A percentile compares a stretch with the other conserved stretches of the same genome.
These are phyloP conservation scores for Fragum sueziense DNA, from an alignment of 2,888 invertebrate species.

Conservation along the genomic window DNA sequence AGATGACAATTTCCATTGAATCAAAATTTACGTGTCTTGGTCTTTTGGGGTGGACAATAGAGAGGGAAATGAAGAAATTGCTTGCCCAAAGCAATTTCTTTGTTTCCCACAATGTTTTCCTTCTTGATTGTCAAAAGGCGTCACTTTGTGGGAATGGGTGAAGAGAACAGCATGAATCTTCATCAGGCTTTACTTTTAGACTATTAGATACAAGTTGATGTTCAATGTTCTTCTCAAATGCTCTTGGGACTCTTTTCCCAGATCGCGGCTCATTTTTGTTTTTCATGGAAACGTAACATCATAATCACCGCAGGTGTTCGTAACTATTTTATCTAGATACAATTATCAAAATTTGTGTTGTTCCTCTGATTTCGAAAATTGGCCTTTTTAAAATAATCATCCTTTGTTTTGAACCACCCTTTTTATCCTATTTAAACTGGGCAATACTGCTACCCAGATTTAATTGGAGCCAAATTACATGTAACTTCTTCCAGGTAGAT, in stretches of 20 bases:
- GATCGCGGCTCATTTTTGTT: too few species aligned
- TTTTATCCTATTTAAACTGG: too few species aligned
- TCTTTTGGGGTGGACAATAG: not conserved
- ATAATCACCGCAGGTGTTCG: constrained; percentile 8
- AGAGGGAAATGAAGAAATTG: not conserved
- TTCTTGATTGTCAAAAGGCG: not conserved
- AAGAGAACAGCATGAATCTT: not conserved
- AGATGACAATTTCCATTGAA: too few species aligned
- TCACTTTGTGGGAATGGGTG: not conserved
- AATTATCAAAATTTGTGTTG: constrained; percentile 19
- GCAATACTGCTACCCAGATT: too few species aligned
- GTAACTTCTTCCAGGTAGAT: too few species aligned
- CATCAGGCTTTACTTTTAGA: too few species aligned
- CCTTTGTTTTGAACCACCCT: not conserved
- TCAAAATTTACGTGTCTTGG: too few species aligned
- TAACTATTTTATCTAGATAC: constrained; percentile 20
- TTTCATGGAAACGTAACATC: not conserved
- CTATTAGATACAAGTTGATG: too few species aligned
- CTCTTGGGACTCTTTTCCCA: too few species aligned
- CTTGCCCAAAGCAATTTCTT: not conserved
- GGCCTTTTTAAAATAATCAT: not conserved
- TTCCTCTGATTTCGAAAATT: not conserved
- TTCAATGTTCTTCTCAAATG: too few species aligned
- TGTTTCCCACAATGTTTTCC: not conserved
- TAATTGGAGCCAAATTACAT: too few species aligned